Conservation (phyloP, 2,888 invertebrate genomes). For the Galeruca laticollis region DNA sequence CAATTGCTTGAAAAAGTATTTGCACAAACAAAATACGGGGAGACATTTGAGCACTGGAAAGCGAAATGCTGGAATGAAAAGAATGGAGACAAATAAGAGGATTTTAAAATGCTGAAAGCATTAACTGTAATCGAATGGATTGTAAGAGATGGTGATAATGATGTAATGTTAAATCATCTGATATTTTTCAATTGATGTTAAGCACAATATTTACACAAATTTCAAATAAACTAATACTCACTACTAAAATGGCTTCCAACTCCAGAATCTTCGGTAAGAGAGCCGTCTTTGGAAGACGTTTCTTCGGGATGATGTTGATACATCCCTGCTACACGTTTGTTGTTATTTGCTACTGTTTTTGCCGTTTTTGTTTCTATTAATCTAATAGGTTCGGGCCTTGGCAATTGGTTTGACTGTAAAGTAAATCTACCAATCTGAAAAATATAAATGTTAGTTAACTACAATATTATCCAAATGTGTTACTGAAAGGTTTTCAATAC, state of each 20-base stretch:
- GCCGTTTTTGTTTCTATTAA: conserved; percentile 77
- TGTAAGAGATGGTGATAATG: too few relatives aligned
- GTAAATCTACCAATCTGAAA: conserved; percentile 73
- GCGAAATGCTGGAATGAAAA: too few relatives aligned
- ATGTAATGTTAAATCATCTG: too few relatives aligned
- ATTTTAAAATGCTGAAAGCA: too few relatives aligned
- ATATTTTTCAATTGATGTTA: not conserved
- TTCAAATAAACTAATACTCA: conserved; percentile 29
- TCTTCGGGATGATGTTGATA: conserved; percentile 63
- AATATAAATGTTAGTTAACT: too few relatives aligned
- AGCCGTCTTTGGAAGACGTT: conserved; percentile 69
- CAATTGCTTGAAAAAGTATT: too few relatives aligned
- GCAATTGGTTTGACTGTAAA: conserved; percentile 79
- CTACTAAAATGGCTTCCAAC: conserved; percentile 65
- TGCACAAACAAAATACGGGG: too few relatives aligned
- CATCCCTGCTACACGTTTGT: conserved; percentile 70
- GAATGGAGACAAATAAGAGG: too few relatives aligned
- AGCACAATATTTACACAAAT: not conserved
- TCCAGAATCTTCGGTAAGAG: conserved; percentile 77
- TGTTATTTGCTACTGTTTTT: conserved; percentile 80
- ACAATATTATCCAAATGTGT: not conserved
- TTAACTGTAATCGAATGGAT: too few relatives aligned
- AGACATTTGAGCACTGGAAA: too few relatives aligned
- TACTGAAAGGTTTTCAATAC: too few relatives aligned
- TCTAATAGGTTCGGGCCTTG: conserved; percentile 78